A percentile compares a stretch with the other conserved stretches of the same genome.
phyloP scores from a whole-genome alignment of 2,888 invertebrate genomes.

The Agrochola macilenta region DNA sequence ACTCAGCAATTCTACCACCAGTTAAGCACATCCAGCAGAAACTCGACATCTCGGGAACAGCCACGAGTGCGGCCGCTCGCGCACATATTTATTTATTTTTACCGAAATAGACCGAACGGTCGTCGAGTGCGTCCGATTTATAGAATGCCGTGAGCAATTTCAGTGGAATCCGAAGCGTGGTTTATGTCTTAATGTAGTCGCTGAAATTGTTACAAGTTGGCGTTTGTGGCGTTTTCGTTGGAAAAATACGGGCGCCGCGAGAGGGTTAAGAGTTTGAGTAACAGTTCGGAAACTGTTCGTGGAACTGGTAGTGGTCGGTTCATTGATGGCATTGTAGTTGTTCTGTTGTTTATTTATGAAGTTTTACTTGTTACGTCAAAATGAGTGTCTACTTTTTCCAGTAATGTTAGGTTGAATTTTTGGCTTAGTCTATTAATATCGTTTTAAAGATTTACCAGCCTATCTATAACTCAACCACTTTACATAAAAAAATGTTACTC shows the following conservation, averaged over 20 bases:
- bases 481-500: too few species aligned
- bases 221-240: slow-evolving; percentile 51
- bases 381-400: background rate
- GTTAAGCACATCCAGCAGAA: slow-evolving; percentile 65
- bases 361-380: background rate
- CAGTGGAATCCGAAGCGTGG: slow-evolving; percentile 84
- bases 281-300: slow-evolving; percentile 50
- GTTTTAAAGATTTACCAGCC: too few species aligned
- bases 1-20: background rate
- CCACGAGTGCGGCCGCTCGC: slow-evolving; percentile 79
- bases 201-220: slow-evolving; percentile 69
- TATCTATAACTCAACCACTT: too few species aligned
- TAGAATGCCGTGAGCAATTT: slow-evolving; percentile 83
- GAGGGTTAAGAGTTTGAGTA: slow-evolving; percentile 58
- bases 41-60: slow-evolving; percentile 52
- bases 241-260: slow-evolving; percentile 60
- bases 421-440: too few species aligned
- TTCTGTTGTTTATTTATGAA: slow-evolving; percentile 1
- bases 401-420: background rate
- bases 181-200: slow-evolving; percentile 87
- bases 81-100: slow-evolving; percentile 89
- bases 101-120: slow-evolving; percentile 89
- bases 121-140: slow-evolving; percentile 86
- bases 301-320: slow-evolving; percentile 28
- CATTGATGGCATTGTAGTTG: slow-evolving; percentile 34